phyloP scores from a whole-genome alignment of 2,797 vertebrate species.

The Melanotaenia trifasciata region DNA sequence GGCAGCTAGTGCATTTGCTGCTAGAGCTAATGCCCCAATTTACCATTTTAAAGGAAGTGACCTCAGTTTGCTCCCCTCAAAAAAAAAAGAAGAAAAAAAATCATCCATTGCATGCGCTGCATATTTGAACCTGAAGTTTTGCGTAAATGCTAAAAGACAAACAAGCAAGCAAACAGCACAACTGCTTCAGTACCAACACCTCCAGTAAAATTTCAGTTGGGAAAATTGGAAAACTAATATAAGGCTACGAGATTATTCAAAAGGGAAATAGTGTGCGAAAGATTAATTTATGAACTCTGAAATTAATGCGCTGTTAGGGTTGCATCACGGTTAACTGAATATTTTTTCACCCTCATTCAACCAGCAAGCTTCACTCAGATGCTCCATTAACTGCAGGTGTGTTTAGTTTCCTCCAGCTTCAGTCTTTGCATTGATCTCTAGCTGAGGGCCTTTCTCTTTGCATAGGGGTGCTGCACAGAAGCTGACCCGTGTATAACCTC shows the following conservation, averaged over 20 bases:
- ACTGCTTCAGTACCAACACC: neutral
- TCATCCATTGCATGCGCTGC: neutral
- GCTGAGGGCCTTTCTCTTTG: conserved; percentile 28
- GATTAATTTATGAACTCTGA: conserved; percentile 13
- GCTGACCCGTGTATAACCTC: conserved; percentile 45
- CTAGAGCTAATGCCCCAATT: neutral
- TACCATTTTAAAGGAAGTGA: neutral
- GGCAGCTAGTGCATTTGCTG: neutral
- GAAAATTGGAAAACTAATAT: conserved; percentile 27
- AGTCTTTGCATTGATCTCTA: conserved; percentile 20
- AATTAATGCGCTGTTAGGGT: conserved; percentile 17
- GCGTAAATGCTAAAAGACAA: neutral
- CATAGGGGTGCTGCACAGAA: conserved; percentile 38
- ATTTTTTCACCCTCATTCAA: conserved; percentile 35
- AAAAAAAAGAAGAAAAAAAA: too few relatives aligned
- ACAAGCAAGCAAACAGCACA: neutral
- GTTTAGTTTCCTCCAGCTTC: conserved; percentile 44
- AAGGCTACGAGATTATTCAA: conserved; percentile 37
- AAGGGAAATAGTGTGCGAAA: conserved; percentile 2
- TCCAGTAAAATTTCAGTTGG: conserved; percentile 31
- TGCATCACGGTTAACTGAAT: conserved; percentile 24
- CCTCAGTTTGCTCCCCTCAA: neutral
- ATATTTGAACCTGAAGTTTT: neutral
- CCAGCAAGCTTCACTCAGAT: conserved; percentile 19
- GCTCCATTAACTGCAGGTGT: conserved; percentile 61